A percentile compares a stretch with the other conserved stretches of the same genome.
Evolutionary conservation across 2,113 vertebrate genomes (phyloP).

Genomic region (Myodes glareolus): DNA sequence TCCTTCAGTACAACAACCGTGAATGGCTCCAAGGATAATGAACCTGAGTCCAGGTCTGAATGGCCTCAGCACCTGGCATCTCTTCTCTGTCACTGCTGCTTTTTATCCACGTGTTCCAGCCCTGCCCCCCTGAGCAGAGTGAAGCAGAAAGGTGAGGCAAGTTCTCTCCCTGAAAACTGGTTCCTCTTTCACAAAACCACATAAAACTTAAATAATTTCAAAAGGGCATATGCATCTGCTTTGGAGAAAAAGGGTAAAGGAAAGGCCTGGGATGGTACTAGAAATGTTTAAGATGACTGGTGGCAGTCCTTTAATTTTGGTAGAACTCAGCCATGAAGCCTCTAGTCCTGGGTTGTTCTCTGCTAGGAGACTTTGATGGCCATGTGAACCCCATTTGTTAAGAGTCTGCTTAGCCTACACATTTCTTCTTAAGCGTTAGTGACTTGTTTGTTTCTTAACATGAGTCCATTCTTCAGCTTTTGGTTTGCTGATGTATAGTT

Average conservation of each 20-base stretch:
- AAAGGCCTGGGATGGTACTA: not conserved
- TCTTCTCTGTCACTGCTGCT: not conserved
- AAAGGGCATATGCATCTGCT: not conserved
- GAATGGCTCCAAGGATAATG: not conserved
- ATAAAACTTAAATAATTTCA: slow-evolving; percentile 2
- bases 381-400: not conserved
- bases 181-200: not conserved
- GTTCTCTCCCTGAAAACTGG: not conserved
- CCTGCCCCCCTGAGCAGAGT: not conserved
- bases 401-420: not conserved
- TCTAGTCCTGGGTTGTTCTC: not conserved
- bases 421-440: not conserved
- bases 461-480: not conserved
- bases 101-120: not conserved
- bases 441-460: not conserved
- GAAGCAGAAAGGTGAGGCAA: not conserved
- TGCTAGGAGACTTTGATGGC: not conserved
- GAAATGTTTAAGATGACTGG: not conserved
- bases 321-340: too few species aligned
- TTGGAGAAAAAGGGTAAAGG: not conserved
- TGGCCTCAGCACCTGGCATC: not conserved
- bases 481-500: not conserved
- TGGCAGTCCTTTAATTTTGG: not conserved
- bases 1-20: not conserved
- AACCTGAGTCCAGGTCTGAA: not conserved